Evolutionary conservation across 92 coral and sea anemone species (phyloP).

Genomic region (Bergia puertoricense): DNA sequence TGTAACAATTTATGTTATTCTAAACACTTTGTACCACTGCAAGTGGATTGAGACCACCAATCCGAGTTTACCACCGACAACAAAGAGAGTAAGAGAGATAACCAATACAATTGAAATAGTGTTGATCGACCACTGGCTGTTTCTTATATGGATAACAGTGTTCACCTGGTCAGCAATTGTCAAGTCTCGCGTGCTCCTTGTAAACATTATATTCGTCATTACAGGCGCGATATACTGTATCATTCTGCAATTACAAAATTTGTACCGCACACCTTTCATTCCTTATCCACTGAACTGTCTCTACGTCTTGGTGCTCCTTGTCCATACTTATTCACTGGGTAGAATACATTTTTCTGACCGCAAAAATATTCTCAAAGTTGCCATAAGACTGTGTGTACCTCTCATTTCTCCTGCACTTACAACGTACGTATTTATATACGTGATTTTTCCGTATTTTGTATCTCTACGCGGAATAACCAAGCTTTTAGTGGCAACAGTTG

Average conservation of each 20-base stretch:
- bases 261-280: neutral
- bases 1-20: neutral
- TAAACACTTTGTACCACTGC: no score
- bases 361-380: neutral
- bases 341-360: neutral
- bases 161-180: no score
- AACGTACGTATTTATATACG: constrained; percentile 11
- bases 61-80: no score
- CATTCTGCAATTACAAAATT: neutral
- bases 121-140: neutral
- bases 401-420: neutral
- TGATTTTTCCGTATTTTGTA: constrained; percentile 13
- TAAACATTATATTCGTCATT: neutral
- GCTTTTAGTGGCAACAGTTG: constrained; percentile 15
- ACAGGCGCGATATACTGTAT: neutral
- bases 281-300: neutral
- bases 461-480: neutral
- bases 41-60: no score
- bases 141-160: neutral
- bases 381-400: neutral
- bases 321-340: neutral
- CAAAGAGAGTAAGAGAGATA: no score
- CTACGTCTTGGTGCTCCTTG: neutral
- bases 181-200: neutral
- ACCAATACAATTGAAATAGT: neutral